A percentile compares a stretch with the other conserved stretches of the same genome.
These are phyloP conservation scores for Eilema caniola DNA, from an alignment of 2,888 invertebrate species.

Conservation along the genomic window DNA sequence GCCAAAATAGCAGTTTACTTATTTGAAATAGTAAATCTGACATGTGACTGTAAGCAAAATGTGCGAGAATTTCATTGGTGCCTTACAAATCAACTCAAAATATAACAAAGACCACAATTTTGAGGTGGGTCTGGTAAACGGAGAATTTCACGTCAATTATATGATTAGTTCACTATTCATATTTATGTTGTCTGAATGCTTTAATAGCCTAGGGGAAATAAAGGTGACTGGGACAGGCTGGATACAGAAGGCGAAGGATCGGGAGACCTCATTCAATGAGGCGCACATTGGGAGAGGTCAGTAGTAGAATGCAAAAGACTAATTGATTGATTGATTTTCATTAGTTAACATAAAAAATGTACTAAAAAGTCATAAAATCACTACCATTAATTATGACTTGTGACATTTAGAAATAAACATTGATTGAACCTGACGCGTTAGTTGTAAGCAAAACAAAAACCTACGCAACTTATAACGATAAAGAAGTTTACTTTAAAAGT, in stretches of 20 bases:
- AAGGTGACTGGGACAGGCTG: too few species aligned
- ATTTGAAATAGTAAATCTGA: background rate
- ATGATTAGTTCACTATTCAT: background rate
- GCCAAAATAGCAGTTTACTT: too few species aligned
- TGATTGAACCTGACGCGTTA: background rate
- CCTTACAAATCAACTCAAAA: constrained; percentile 1
- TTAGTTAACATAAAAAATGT: too few species aligned
- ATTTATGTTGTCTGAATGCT: background rate
- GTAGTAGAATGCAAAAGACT: too few species aligned
- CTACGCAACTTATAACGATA: background rate
- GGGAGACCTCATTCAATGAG: too few species aligned
- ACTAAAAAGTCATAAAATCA: too few species aligned
- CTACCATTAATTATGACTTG: background rate
- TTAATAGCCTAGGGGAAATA: too few species aligned
- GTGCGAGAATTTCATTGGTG: background rate
- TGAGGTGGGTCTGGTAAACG: background rate
- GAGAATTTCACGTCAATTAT: background rate
- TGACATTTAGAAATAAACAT: background rate
- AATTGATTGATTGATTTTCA: too few species aligned
- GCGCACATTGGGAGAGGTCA: too few species aligned
- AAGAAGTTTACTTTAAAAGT: background rate
- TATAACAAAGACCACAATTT: constrained; percentile 3
- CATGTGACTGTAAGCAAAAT: background rate
- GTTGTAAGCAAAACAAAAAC: background rate
- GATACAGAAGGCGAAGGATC: too few species aligned